Percentiles rank a stretch among this genome's conserved stretches.
phyloP scores from a whole-genome alignment of 2,888 invertebrate species.

The Perizoma affinitatum region DNA sequence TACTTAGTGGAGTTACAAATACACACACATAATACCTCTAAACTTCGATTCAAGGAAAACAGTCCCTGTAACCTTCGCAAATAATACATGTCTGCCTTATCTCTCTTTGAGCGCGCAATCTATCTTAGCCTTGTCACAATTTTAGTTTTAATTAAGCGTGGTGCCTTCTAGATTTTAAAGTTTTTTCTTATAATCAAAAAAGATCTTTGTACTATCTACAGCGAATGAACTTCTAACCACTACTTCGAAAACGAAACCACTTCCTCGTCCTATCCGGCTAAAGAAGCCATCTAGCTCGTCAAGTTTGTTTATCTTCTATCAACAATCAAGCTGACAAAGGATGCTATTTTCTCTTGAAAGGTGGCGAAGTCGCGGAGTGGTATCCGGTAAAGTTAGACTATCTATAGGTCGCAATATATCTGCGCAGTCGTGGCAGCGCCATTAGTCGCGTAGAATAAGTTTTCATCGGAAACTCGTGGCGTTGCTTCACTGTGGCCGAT shows the following conservation, averaged over 20 bases:
- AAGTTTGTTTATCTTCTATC: conserved; percentile 37
- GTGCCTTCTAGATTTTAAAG: conserved; percentile 38
- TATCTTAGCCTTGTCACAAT: conserved; percentile 39
- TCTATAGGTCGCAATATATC: conserved; percentile 31
- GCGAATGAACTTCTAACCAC: too few species aligned
- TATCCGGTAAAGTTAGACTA: conserved; percentile 31
- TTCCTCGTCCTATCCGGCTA: conserved; percentile 15
- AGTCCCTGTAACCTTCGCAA: conserved; percentile 28
- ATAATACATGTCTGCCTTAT: conserved; percentile 44
- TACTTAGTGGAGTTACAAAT: conserved; percentile 46
- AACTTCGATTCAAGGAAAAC: too few species aligned
- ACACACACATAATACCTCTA: too few species aligned
- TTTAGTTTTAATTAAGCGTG: conserved; percentile 54
- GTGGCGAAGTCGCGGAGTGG: conserved; percentile 33
- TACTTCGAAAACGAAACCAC: too few species aligned
- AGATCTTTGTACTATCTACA: conserved; percentile 26
- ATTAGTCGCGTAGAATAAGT: conserved; percentile 54
- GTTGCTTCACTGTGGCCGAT: conserved; percentile 57
- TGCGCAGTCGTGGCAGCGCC: conserved; percentile 33
- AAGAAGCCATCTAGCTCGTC: conserved; percentile 26
- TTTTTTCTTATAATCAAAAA: conserved; percentile 37
- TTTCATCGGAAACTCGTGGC: conserved; percentile 55
- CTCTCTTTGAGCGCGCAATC: conserved; percentile 35
- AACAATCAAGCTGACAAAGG: conserved; percentile 35
- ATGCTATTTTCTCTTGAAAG: conserved; percentile 33